phyloP scores from a whole-genome alignment of 2,888 invertebrate genomes.

The Thera britannica region DNA sequence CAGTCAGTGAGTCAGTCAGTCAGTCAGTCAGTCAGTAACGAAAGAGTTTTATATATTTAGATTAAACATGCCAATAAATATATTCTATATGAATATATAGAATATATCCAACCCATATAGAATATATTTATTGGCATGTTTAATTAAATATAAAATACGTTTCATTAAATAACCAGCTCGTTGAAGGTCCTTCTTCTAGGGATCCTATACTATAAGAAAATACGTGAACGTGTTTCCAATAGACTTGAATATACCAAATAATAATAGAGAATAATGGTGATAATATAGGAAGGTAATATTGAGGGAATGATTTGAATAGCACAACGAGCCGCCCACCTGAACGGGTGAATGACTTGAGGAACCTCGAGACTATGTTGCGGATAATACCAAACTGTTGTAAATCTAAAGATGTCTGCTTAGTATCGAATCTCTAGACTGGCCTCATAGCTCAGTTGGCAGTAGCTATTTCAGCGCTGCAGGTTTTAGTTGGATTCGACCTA shows the following conservation, averaged over 20 bases:
- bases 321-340: constrained; percentile 29
- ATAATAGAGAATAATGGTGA: background rate
- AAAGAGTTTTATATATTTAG: too few species aligned
- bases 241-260: background rate
- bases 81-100: too few species aligned
- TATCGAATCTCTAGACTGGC: background rate
- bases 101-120: too few species aligned
- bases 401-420: constrained; percentile 9
- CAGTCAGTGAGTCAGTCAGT: too few species aligned
- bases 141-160: too few species aligned
- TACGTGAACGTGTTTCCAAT: background rate
- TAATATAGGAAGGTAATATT: constrained; percentile 18
- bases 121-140: too few species aligned
- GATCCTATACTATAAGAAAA: background rate
- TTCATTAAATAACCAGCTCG: too few species aligned
- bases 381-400: constrained; percentile 10
- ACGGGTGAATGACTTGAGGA: constrained; percentile 35
- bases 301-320: constrained; percentile 34
- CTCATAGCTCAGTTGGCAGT: background rate
- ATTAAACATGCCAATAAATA: too few species aligned
- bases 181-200: too few species aligned
- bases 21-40: too few species aligned
- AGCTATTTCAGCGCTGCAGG: background rate
- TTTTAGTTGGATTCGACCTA: too few species aligned
- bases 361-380: constrained; percentile 5